Percentiles rank a stretch among this genome's conserved stretches.
Evolutionary conservation across 2,113 vertebrate species (phyloP).

Genomic region (Trematomus loennbergii): DNA sequence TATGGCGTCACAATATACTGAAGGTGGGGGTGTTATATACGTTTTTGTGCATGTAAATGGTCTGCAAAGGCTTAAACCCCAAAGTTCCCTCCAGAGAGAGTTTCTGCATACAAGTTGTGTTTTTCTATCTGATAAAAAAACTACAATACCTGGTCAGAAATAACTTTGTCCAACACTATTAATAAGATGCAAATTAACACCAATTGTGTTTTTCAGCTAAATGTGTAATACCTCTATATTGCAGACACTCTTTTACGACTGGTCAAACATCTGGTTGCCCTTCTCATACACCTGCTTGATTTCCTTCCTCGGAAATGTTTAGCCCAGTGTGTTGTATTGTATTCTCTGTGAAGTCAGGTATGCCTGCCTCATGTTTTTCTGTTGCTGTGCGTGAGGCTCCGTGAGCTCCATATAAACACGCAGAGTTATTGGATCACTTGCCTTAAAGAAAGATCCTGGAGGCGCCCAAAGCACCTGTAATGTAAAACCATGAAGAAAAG

Average conservation of each 20-base stretch:
- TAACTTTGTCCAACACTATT: not conserved
- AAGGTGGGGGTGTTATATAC: not conserved
- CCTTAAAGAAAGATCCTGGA: not conserved
- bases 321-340: conserved; percentile 18
- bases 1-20: not conserved
- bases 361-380: conserved; percentile 6
- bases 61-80: no score
- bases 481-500: not conserved
- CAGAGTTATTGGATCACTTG: not conserved
- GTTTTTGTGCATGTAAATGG: no score
- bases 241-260: conserved; percentile 4
- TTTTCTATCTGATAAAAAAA: not conserved
- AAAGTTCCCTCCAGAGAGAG: no score
- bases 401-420: conserved; percentile 29
- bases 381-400: conserved; percentile 3
- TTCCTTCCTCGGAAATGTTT: not conserved
- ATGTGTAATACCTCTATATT: not conserved
- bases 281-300: not conserved
- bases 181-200: not conserved
- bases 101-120: not conserved
- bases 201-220: not conserved
- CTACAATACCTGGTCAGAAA: not conserved
- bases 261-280: conserved; percentile 1
- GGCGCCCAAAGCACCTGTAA: not conserved
- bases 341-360: conserved; percentile 48